These are phyloP conservation scores for Andricus quercusramuli DNA, from an alignment of 2,888 invertebrate species.

Conservation along the genomic window DNA sequence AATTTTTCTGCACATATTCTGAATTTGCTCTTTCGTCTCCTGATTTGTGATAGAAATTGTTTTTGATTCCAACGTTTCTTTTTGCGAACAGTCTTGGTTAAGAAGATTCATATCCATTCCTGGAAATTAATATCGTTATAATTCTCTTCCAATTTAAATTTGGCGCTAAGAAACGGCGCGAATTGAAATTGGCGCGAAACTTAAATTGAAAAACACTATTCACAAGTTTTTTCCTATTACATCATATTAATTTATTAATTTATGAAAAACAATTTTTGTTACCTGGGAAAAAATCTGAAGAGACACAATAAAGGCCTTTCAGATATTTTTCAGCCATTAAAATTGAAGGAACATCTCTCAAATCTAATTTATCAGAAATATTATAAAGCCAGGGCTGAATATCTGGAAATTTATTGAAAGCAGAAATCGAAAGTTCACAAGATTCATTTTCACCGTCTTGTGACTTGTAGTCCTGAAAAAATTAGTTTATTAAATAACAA, in stretches of 20 bases:
- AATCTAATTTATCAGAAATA: constrained; percentile 56
- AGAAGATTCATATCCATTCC: background rate
- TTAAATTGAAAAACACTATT: too few relatives aligned
- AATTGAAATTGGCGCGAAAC: too few relatives aligned
- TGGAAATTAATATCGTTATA: background rate
- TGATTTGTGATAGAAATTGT: background rate
- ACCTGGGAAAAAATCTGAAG: constrained; percentile 39
- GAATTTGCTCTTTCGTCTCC: background rate
- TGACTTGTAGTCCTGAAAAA: background rate
- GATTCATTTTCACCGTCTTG: constrained; percentile 47
- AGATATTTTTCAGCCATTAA: constrained; percentile 57
- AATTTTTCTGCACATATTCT: background rate
- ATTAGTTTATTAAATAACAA: background rate
- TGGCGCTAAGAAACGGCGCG: too few relatives aligned
- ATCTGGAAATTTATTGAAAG: constrained; percentile 50
- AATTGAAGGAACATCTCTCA: constrained; percentile 58
- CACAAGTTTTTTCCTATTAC: too few relatives aligned
- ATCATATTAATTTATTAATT: too few relatives aligned
- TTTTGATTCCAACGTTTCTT: background rate
- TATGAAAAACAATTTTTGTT: too few relatives aligned
- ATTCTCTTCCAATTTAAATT: background rate
- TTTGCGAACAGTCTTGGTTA: background rate
- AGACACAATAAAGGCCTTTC: constrained; percentile 56
- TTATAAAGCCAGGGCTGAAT: constrained; percentile 56
- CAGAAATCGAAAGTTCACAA: constrained; percentile 12